These are phyloP conservation scores for Aradophagus sp. DNA, from an alignment of 1,140 invertebrate genomes.

Conservation along the genomic window DNA sequence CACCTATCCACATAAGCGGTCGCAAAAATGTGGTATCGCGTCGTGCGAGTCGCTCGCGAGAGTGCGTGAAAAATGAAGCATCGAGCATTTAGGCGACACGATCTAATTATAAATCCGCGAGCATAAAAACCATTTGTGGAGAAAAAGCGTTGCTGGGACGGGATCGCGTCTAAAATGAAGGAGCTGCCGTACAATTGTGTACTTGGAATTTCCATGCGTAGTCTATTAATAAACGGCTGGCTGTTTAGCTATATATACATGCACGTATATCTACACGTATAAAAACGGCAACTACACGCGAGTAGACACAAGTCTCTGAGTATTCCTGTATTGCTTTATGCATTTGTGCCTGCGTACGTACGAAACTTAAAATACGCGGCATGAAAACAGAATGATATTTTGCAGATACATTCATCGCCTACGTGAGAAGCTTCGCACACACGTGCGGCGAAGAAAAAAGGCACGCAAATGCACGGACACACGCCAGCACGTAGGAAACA, in stretches of 20 bases:
- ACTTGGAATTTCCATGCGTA: slow-evolving; percentile 60
- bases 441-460: neutral
- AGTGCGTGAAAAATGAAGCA: neutral
- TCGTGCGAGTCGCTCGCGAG: too few relatives aligned
- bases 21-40: too few relatives aligned
- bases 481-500: slow-evolving; percentile 23
- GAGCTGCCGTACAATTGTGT: slow-evolving; percentile 52
- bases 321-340: slow-evolving; percentile 41
- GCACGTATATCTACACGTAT: too few relatives aligned
- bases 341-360: slow-evolving; percentile 37
- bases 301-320: slow-evolving; percentile 31
- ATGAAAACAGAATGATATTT: slow-evolving; percentile 65
- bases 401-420: slow-evolving; percentile 59
- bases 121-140: slow-evolving; percentile 43
- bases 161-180: slow-evolving; percentile 16
- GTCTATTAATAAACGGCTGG: slow-evolving; percentile 50
- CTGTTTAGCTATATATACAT: too few relatives aligned
- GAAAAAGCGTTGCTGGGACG: slow-evolving; percentile 48
- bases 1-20: too few relatives aligned
- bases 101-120: slow-evolving; percentile 65
- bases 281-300: slow-evolving; percentile 35
- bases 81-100: slow-evolving; percentile 50
- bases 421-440: slow-evolving; percentile 21
- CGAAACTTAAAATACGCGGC: slow-evolving; percentile 26
- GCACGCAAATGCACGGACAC: slow-evolving; percentile 3